A percentile compares a stretch with the other conserved stretches of the same genome.
These are phyloP conservation scores for Drosophila prosaltans DNA, from an alignment of 1,140 invertebrate genomes.

Conservation along the genomic window DNA sequence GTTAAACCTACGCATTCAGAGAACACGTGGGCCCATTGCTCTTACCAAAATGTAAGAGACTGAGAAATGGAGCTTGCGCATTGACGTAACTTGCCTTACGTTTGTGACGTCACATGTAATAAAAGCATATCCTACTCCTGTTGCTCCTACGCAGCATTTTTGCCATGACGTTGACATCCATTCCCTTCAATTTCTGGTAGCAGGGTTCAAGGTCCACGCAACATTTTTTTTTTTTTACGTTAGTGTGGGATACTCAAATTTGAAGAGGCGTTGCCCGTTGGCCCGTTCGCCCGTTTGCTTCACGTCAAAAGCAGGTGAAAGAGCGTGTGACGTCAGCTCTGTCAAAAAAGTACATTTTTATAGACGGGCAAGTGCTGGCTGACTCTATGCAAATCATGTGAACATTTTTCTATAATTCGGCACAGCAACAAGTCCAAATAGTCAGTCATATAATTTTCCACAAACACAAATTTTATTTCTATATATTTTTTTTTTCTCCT, in stretches of 20 bases:
- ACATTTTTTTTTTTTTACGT: background rate
- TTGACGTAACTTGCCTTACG: slow-evolving; percentile 65
- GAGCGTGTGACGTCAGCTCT: slow-evolving; percentile 64
- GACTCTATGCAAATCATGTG: slow-evolving; percentile 33
- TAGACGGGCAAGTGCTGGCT: slow-evolving; percentile 31
- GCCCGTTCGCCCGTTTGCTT: background rate
- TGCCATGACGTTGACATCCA: slow-evolving; percentile 28
- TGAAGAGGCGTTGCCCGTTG: slow-evolving; percentile 35
- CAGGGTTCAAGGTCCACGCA: slow-evolving; percentile 60
- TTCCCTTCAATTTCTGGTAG: background rate
- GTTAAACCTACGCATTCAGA: slow-evolving; percentile 7
- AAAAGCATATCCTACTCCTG: slow-evolving; percentile 45
- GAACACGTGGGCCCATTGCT: slow-evolving; percentile 56
- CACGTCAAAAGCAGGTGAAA: slow-evolving; percentile 70
- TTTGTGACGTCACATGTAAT: slow-evolving; percentile 61
- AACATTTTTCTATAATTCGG: slow-evolving; percentile 51
- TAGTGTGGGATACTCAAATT: slow-evolving; percentile 5
- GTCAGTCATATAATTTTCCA: slow-evolving; percentile 41
- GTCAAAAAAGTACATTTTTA: slow-evolving; percentile 30
- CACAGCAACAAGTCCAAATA: slow-evolving; percentile 57
- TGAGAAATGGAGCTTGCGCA: slow-evolving; percentile 46
- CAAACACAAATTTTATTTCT: slow-evolving; percentile 43
- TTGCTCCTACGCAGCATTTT: slow-evolving; percentile 54
- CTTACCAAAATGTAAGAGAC: slow-evolving; percentile 21
- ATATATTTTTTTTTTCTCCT: slow-evolving; percentile 17